Percentiles rank a stretch among this genome's conserved stretches.
Evolutionary conservation across 2,888 invertebrate genomes (phyloP).

Genomic region (Malthinus flaveolus): DNA sequence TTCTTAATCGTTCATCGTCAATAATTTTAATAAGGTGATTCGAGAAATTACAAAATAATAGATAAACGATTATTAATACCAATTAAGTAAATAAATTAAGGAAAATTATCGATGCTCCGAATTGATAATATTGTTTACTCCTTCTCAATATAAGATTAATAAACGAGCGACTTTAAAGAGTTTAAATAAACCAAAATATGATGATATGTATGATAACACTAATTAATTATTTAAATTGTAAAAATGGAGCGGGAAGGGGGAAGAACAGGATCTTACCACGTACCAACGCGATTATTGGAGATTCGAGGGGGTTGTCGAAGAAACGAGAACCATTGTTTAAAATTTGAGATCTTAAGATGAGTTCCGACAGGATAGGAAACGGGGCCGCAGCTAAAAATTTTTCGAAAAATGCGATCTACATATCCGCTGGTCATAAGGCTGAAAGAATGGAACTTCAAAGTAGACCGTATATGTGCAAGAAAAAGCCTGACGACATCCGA

Average conservation of each 20-base stretch:
- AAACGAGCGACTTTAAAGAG: conserved; percentile 21
- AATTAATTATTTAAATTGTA: conserved; percentile 3
- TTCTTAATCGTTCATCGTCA: neutral
- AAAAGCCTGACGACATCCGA: too few species aligned
- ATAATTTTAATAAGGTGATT: neutral
- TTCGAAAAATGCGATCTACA: too few species aligned
- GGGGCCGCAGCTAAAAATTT: too few species aligned
- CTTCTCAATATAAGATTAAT: conserved; percentile 25
- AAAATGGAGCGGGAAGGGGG: neutral
- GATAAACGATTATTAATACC: conserved; percentile 24
- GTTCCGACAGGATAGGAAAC: too few species aligned
- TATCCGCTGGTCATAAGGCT: too few species aligned
- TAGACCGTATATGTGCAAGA: too few species aligned
- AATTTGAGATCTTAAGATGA: too few species aligned
- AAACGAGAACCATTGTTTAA: too few species aligned
- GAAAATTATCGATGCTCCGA: conserved; percentile 36
- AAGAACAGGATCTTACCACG: too few species aligned
- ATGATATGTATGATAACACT: neutral
- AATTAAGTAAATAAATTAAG: conserved; percentile 38
- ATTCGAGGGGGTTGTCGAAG: too few species aligned
- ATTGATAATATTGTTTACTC: conserved; percentile 37
- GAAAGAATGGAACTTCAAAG: too few species aligned
- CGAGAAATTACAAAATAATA: conserved; percentile 23
- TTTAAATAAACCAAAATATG: conserved; percentile 10
- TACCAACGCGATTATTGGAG: too few species aligned